Base-by-base conservation (phyloP, 2,888 invertebrate genomes). In the Hemicrepidius hirtus region DNA sequence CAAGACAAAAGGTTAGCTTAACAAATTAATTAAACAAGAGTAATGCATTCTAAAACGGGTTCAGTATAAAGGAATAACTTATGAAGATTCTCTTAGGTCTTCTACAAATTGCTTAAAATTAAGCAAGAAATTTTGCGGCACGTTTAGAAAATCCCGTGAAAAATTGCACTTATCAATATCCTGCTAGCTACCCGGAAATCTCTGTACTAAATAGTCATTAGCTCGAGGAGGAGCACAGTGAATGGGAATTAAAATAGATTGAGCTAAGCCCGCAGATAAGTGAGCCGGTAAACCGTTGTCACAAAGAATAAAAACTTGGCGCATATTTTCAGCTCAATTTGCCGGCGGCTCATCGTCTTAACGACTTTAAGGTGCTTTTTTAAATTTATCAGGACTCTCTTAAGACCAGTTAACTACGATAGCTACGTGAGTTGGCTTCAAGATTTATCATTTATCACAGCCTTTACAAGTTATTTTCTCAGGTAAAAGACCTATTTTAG, bases 251-350 rank as follows among this genome's bases (percentile, higher is more conserved):
- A 79, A 79, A 80, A 76, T 76, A 74, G 78, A 78, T 79, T 66
- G 75, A 73, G 76, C 74, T 75, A 77, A 78, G 74, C 67, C 75
- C 57, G 74, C 73, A 77, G 78, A 78, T 79, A 80, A 81, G 80
- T 79, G 81, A 77, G 76, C 75, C 76, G 80, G 79, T 81, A 76
- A 83, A 83, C 79, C 82, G 80, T 80, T 82, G 82, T 82, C 81
- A 77, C 77, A 73, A 74, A 73, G 75, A 75, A 75, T 75, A 81
- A 82, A 82, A 79, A 80, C 74, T 75, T 80, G 76, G 79, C 81
- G 84, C 84, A 85, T 85, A 85, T 85, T 85, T 85, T 84, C 82
- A 83, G 84, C 83, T 81, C 84, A 85, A 85, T 85, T 85, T 85
- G 84, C 85, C 84, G 80, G 64, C 80, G 83, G 84, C 83, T 83